Evolutionary conservation across 2,113 vertebrate genomes (phyloP).

Genomic region (Axis porcinus): DNA sequence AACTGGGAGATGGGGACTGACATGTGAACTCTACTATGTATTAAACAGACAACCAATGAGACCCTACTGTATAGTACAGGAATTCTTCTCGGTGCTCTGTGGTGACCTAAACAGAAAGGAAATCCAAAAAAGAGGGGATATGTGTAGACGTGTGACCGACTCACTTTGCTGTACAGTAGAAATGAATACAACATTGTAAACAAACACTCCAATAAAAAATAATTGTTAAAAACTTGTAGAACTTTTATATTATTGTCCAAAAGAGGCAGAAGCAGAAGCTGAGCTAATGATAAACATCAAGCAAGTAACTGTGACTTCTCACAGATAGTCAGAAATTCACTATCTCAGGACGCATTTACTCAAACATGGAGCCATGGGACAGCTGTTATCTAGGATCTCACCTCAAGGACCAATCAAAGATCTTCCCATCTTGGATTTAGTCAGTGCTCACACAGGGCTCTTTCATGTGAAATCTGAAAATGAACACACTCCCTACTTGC

Average conservation of each 20-base stretch:
- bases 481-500: not conserved
- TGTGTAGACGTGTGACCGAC: not conserved
- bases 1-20: not conserved
- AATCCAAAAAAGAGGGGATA: not conserved
- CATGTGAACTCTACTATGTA: not conserved
- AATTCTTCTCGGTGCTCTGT: not conserved
- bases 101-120: not conserved
- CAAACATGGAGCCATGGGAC: not conserved
- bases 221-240: not conserved
- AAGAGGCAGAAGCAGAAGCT: not conserved
- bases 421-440: not conserved
- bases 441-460: rapidly evolving
- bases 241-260: not conserved
- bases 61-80: not conserved
- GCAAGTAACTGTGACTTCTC: not conserved
- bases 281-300: not conserved
- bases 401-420: rapidly evolving
- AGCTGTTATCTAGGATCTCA: not conserved
- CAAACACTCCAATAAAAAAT: not conserved
- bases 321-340: not conserved
- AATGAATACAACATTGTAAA: not conserved
- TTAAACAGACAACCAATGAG: not conserved
- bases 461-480: not conserved
- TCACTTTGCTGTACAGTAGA: not conserved
- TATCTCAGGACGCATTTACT: not conserved